Evolutionary conservation across 2,797 vertebrate species (phyloP), one percentile per base, ranked within the genome.

Genomic region (Avahi laniger): DNA sequence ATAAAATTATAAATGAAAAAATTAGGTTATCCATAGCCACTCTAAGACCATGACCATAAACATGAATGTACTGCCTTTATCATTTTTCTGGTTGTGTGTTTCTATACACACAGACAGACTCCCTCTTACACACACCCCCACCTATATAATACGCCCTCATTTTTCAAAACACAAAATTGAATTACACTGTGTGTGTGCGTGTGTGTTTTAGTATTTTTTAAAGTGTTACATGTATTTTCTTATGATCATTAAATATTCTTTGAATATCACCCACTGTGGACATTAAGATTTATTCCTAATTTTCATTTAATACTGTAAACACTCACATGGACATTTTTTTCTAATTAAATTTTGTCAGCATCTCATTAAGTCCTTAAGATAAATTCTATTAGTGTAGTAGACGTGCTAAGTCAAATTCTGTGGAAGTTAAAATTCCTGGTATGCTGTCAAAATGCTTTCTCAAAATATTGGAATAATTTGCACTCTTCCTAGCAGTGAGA

Each of bases 1-100:
- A 75, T 8, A 14, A 86, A 80, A 63, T 24, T 35, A 24, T 12
- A 72, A 54, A 54, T 43, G 18, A 67, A 65, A 80, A 35, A 26
- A 26, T 9, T 3, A 43, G 26, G 30, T 46, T 43, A 8, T 2
- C 18, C 17, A 18, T 1, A 61, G 17, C 7, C 67, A 35, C 13
- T n/a, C 35, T 13, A 22, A 33, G 22, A 35, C 8, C 22, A n/a
- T 8, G 9, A 54, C 13, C 15, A 5, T 30, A 33, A 26, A 17
- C 28, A 4, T 4, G 2, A 48, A 3, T 0, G 0, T 0, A 1
- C 6, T 61, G 38, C 13, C 13, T 73, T 20, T 2, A 7, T 22
- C 63, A 41, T 38, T 30, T 14, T 46, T 18, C 54, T 41, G 3
- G 28, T 1, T 33, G 6, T 4, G 3, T 28, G 18, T 15, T 15